Conservation (phyloP, 2,888 invertebrate species). For the Sphaerophoria taeniata region DNA sequence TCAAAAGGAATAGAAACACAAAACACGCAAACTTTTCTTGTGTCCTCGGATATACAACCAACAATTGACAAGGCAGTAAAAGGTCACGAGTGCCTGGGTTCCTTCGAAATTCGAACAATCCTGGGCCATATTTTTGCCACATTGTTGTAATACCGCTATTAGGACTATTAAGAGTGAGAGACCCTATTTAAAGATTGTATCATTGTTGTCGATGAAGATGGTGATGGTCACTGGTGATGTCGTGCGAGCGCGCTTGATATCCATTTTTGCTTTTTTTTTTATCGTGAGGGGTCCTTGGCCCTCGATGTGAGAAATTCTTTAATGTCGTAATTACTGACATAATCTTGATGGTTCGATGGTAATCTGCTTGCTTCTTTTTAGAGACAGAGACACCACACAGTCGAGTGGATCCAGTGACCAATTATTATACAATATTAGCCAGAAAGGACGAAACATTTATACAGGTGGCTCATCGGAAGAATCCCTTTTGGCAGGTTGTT, state of each 20-base stretch:
- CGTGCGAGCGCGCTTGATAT: conserved; percentile 71
- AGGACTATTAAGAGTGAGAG: conserved; percentile 63
- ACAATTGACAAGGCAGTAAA: conserved; percentile 59
- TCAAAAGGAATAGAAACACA: conserved; percentile 24
- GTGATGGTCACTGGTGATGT: conserved; percentile 57
- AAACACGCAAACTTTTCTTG: conserved; percentile 65
- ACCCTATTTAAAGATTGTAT: conserved; percentile 74
- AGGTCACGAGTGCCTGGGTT: conserved; percentile 71
- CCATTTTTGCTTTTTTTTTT: conserved; percentile 38
- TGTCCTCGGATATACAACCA: conserved; percentile 36
- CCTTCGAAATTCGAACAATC: not conserved
- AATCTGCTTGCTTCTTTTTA: conserved; percentile 63
- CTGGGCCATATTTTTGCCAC: conserved; percentile 37
- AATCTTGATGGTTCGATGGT: conserved; percentile 21
- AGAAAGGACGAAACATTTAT: conserved; percentile 17
- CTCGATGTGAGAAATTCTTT: conserved; percentile 72
- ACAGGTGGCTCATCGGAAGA: conserved; percentile 63
- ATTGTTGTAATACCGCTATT: conserved; percentile 59
- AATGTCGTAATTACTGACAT: conserved; percentile 71
- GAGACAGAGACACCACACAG: conserved; percentile 28
- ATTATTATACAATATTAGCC: conserved; percentile 58
- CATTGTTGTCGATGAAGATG: conserved; percentile 33
- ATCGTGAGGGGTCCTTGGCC: conserved; percentile 14
- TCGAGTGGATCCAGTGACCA: conserved; percentile 68
- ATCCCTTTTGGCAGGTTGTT: conserved; percentile 41